Conservation (phyloP, 2,888 invertebrate species). For the Hirudinaria manillensis region DNA sequence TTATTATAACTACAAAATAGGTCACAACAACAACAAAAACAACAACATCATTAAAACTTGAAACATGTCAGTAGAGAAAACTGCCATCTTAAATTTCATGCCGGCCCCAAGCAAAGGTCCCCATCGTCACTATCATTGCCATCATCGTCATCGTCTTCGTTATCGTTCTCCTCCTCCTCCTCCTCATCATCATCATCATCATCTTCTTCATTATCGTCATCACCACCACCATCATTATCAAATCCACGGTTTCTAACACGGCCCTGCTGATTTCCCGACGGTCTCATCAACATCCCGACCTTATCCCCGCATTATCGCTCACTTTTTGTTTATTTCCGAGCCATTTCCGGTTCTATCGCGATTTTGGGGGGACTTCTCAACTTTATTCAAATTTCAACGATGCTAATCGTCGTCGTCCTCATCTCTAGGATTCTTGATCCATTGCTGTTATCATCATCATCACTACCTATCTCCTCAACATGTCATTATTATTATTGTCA, state of each 20-base stretch:
- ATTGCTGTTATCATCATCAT: slow-evolving; percentile 4
- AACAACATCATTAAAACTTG: too few species aligned
- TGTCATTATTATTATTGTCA: slow-evolving; percentile 9
- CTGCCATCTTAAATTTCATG: too few species aligned
- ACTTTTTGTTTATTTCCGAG: slow-evolving; percentile 16
- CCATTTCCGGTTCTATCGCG: neutral
- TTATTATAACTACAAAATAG: too few species aligned
- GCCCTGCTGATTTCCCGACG: slow-evolving; percentile 9
- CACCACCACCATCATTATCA: slow-evolving; percentile 18
- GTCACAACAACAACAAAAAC: too few species aligned
- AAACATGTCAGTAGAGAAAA: too few species aligned
- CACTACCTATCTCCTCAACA: neutral
- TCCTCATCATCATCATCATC: slow-evolving; percentile 20
- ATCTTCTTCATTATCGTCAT: slow-evolving; percentile 8
- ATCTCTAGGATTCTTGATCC: neutral
- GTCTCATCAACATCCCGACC: slow-evolving; percentile 10
- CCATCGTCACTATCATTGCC: neutral
- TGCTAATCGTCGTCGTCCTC: neutral
- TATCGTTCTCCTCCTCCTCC: slow-evolving; percentile 10
- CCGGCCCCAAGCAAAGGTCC: too few species aligned
- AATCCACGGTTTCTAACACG: neutral
- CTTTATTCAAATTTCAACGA: neutral
- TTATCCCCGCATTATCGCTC: slow-evolving; percentile 11
- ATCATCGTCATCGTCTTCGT: slow-evolving; percentile 19
- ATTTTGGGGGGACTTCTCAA: neutral